Conservation (phyloP, 2,113 vertebrate species). For the Tor tambroides region DNA sequence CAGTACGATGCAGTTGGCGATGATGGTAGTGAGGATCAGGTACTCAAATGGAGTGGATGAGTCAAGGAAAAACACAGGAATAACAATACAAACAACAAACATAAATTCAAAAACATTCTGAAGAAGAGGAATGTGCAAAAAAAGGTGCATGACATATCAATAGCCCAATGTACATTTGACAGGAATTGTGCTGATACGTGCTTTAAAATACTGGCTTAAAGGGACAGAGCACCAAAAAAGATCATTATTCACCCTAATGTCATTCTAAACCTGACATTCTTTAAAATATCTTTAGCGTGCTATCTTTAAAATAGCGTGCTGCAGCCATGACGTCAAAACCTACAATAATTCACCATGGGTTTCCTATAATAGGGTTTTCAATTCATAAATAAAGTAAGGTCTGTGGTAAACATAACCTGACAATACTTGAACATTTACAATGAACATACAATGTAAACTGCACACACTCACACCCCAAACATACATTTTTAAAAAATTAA, state of each 20-base stretch:
- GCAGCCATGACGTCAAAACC: too few species aligned
- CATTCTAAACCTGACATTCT: background rate
- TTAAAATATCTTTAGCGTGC: too few species aligned
- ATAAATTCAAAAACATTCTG: background rate
- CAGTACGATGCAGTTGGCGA: conserved; percentile 98
- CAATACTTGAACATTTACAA: too few species aligned
- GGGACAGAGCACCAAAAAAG: background rate
- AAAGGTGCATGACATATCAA: background rate
- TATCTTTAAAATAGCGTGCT: too few species aligned
- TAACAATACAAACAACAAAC: conserved; percentile 32
- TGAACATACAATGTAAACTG: too few species aligned
- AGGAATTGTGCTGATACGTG: background rate
- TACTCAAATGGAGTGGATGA: conserved; percentile 94
- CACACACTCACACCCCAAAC: too few species aligned
- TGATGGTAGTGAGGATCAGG: conserved; percentile 98
- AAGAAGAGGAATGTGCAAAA: background rate
- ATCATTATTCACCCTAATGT: too few species aligned
- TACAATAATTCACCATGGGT: too few species aligned
- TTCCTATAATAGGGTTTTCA: too few species aligned
- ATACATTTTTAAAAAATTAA: too few species aligned
- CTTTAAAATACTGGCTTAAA: background rate
- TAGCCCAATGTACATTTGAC: background rate
- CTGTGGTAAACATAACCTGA: too few species aligned
- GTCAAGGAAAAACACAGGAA: conserved; percentile 78
- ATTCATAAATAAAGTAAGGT: too few species aligned